A percentile compares a stretch with the other conserved stretches of the same genome.
Conservation (phyloP, 1,140 invertebrate species). For the Drosophila ananassae region DNA sequence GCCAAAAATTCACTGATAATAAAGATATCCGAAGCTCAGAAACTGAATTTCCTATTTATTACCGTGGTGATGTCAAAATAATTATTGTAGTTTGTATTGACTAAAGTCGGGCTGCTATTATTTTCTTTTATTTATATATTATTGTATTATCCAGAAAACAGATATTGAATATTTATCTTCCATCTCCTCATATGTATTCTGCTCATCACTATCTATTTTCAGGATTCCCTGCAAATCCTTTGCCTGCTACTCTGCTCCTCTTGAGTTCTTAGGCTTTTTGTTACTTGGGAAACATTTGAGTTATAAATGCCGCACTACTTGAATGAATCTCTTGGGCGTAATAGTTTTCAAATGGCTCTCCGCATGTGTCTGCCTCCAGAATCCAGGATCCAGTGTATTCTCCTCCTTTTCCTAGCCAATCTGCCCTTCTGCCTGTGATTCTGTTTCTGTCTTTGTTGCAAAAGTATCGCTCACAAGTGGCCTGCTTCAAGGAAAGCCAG, state of each 20-base stretch:
- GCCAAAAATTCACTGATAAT: not conserved
- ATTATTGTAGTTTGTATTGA: no score
- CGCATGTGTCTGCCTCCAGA: slow-evolving; percentile 48
- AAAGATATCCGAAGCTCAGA: not conserved
- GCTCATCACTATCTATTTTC: slow-evolving; percentile 47
- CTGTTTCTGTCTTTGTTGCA: slow-evolving; percentile 40
- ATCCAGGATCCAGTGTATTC: slow-evolving; percentile 14
- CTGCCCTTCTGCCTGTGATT: not conserved
- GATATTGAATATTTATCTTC: not conserved
- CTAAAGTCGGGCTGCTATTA: no score
- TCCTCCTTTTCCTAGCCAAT: not conserved
- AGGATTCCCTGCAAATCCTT: slow-evolving; percentile 25
- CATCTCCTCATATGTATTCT: not conserved
- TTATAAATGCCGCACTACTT: slow-evolving; percentile 81
- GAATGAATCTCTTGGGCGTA: slow-evolving; percentile 79
- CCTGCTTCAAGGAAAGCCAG: not conserved
- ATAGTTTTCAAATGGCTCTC: slow-evolving; percentile 79
- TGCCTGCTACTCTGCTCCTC: slow-evolving; percentile 18
- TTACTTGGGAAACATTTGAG: slow-evolving; percentile 64
- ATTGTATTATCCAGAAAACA: no score
- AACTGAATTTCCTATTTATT: not conserved
- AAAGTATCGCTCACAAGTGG: slow-evolving; percentile 62
- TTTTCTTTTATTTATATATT: not conserved
- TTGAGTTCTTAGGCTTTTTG: slow-evolving; percentile 49
- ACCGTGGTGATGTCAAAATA: no score